A percentile compares a stretch with the other conserved stretches of the same genome.
These are phyloP conservation scores for Aphaenogaster ashmeadi DNA, from an alignment of 1,140 invertebrate species.

Conservation along the genomic window DNA sequence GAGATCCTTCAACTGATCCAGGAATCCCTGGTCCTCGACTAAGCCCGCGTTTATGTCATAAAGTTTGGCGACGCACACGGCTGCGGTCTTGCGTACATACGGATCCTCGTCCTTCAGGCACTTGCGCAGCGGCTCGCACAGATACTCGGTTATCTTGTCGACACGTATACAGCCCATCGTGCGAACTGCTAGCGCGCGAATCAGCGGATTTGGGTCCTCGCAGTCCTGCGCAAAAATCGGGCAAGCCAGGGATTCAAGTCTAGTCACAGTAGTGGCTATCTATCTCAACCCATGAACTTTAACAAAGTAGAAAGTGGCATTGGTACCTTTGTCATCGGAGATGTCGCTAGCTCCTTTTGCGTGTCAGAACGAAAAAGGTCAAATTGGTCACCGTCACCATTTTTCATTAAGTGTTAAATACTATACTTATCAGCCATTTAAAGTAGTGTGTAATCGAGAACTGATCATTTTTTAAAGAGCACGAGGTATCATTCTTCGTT, in stretches of 20 bases:
- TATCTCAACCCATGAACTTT: conserved; percentile 86
- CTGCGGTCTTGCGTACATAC: conserved; percentile 99
- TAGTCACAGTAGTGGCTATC: conserved; percentile 86
- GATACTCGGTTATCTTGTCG: conserved; percentile 99
- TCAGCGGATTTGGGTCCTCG: conserved; percentile 99
- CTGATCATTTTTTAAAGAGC: conserved; percentile 87
- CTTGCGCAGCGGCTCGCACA: conserved; percentile 99
- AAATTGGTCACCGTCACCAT: conserved; percentile 88
- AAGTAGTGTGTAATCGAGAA: conserved; percentile 75
- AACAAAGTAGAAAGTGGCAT: conserved; percentile 86
- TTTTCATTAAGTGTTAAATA: conserved; percentile 84
- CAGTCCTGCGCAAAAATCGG: conserved; percentile 94
- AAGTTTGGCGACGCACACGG: conserved; percentile 99
- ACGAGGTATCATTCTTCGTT: conserved; percentile 79
- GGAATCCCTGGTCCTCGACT: conserved; percentile 99
- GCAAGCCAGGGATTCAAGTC: conserved; percentile 88
- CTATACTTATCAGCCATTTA: conserved; percentile 83
- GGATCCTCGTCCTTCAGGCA: conserved; percentile 99
- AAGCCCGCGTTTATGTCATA: conserved; percentile 99
- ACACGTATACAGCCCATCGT: conserved; percentile 99
- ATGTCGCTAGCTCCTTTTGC: conserved; percentile 88
- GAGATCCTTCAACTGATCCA: conserved; percentile 98
- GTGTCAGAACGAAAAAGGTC: conserved; percentile 88
- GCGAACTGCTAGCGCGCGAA: conserved; percentile 98
- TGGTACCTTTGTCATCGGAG: conserved; percentile 88